These are phyloP conservation scores for Cinclus cinclus DNA, from an alignment of 2,113 vertebrate species.

Conservation along the genomic window DNA sequence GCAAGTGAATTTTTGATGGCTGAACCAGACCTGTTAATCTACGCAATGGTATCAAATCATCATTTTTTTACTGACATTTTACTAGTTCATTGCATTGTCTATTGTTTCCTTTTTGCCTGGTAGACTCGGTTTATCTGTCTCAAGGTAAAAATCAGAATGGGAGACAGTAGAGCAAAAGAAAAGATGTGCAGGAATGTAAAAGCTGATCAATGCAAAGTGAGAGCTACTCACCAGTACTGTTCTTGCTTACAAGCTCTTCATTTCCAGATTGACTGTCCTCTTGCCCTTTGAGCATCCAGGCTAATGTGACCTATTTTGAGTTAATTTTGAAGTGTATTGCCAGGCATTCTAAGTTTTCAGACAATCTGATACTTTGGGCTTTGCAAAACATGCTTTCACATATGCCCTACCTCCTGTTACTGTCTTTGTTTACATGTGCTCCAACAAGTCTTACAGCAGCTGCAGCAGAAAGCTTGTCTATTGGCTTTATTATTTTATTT, in stretches of 20 bases:
- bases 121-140: neutral
- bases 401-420: too few relatives aligned
- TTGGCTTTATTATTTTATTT: neutral
- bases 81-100: neutral
- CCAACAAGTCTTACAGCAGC: neutral
- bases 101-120: neutral
- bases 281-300: neutral
- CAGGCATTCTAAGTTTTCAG: neutral
- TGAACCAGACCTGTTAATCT: neutral
- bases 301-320: neutral
- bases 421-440: neutral
- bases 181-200: neutral
- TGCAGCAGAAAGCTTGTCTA: neutral
- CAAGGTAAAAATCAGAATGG: neutral
- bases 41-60: neutral
- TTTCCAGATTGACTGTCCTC: neutral
- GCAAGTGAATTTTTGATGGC: neutral
- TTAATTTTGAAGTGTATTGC: neutral
- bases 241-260: neutral
- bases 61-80: neutral
- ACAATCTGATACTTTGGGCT: neutral
- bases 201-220: neutral
- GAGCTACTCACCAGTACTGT: neutral
- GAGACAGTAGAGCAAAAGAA: neutral
- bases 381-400: too few relatives aligned